A percentile compares a stretch with the other conserved stretches of the same genome.
Evolutionary conservation across 2,113 vertebrate species (phyloP).

Genomic region (Apaloderma vittatum): DNA sequence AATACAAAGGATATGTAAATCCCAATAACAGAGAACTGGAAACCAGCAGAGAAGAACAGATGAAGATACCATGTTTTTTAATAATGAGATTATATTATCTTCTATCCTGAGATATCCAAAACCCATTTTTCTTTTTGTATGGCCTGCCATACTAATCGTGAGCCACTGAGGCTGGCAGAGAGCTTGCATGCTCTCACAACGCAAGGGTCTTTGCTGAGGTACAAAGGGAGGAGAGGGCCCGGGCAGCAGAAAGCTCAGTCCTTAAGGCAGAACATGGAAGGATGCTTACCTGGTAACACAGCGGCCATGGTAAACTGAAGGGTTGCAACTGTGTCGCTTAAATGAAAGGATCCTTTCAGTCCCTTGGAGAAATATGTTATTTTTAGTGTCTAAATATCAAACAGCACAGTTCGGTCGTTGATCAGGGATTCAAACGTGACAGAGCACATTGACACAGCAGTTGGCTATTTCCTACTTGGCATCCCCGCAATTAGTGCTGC

Average conservation of each 20-base stretch:
- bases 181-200: not conserved
- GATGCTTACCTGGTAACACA: not conserved
- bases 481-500: not conserved
- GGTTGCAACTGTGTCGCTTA: accelerated
- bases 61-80: not conserved
- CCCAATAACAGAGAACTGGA: not conserved
- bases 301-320: not conserved
- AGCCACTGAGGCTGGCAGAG: not conserved
- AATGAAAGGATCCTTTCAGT: not conserved
- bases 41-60: not conserved
- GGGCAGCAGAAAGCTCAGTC: not conserved
- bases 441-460: accelerated
- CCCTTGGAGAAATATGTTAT: not conserved
- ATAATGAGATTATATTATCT: not conserved
- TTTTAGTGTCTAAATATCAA: not conserved
- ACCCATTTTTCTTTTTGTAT: not conserved
- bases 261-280: accelerated
- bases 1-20: not conserved
- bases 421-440: not conserved
- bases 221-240: accelerated
- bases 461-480: not conserved
- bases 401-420: not conserved
- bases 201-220: not conserved
- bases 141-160: accelerated
- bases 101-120: not conserved